Percentiles rank a stretch among this genome's conserved stretches.
Conservation (phyloP, 2,113 vertebrate genomes). For the Noctilio leporinus region DNA sequence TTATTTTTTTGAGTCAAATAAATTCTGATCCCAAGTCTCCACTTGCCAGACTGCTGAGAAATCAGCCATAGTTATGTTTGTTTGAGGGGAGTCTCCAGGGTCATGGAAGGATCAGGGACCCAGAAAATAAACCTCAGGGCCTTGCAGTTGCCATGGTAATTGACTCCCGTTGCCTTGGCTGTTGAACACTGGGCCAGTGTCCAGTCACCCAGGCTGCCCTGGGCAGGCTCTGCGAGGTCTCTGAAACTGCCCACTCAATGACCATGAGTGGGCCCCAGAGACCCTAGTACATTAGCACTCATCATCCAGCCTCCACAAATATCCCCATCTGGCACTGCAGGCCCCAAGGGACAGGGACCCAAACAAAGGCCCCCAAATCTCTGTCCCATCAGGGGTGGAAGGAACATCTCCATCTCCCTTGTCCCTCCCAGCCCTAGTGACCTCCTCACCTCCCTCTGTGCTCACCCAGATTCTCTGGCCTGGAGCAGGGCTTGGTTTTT, state of each 20-base stretch:
- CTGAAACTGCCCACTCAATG: neutral
- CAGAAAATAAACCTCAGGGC: neutral
- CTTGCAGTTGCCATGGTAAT: constrained; percentile 7
- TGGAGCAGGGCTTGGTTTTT: constrained; percentile 46
- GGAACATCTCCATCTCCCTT: neutral
- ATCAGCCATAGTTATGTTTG: constrained; percentile 52
- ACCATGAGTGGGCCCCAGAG: neutral
- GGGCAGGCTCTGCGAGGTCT: neutral
- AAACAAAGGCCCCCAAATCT: neutral
- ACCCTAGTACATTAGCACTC: neutral
- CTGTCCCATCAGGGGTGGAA: neutral
- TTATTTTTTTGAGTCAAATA: constrained; percentile 67
- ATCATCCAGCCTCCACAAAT: neutral
- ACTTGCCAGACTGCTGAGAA: constrained; percentile 55
- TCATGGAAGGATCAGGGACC: constrained; percentile 12
- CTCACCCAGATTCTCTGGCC: constrained; percentile 28
- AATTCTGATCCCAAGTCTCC: constrained; percentile 59
- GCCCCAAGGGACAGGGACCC: neutral
- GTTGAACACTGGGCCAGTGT: neutral
- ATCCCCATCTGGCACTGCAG: neutral
- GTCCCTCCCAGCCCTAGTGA: neutral
- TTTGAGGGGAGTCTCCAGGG: neutral
- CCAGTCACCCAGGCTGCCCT: neutral
- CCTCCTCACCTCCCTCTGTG: neutral
- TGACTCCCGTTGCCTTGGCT: neutral